Percentiles rank a stretch among this genome's conserved stretches.
These are phyloP conservation scores for Herminia tarsipennalis DNA, from an alignment of 2,888 invertebrate species.

Conservation along the genomic window DNA sequence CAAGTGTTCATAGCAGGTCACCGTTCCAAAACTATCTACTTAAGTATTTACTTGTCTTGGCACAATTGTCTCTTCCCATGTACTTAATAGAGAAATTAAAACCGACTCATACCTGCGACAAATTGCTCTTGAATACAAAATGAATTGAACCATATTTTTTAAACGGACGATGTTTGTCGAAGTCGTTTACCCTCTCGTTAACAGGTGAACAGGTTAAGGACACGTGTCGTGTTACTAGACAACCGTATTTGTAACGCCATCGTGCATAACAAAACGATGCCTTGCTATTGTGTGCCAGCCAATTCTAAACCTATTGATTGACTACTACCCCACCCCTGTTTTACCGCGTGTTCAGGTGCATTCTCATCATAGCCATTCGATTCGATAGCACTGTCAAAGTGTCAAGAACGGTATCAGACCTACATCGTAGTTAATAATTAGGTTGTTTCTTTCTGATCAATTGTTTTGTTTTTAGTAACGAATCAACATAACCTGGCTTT, in stretches of 20 bases:
- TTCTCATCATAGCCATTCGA: constrained; percentile 55
- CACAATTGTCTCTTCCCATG: background rate
- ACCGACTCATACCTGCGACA: no score
- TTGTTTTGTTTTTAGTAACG: no score
- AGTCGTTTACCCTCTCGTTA: constrained; percentile 42
- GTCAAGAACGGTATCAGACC: background rate
- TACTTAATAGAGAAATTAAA: constrained; percentile 2
- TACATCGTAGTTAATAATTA: background rate
- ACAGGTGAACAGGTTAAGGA: constrained; percentile 54
- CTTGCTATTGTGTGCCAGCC: constrained; percentile 53
- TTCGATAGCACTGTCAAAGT: constrained; percentile 33
- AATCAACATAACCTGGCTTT: no score
- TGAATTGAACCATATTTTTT: constrained; percentile 16
- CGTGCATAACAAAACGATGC: constrained; percentile 47
- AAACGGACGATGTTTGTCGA: constrained; percentile 37
- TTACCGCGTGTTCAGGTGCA: constrained; percentile 53
- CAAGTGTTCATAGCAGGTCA: no score
- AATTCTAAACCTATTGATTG: constrained; percentile 70
- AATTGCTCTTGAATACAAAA: constrained; percentile 23
- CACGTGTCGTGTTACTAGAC: constrained; percentile 51
- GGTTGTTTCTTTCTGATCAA: background rate
- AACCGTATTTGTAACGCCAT: constrained; percentile 41
- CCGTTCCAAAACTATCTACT: no score
- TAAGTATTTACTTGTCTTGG: no score
- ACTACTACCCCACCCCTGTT: constrained; percentile 50